These are phyloP conservation scores for Eupithecia vulgata DNA, from an alignment of 2,888 invertebrate species.

Conservation along the genomic window DNA sequence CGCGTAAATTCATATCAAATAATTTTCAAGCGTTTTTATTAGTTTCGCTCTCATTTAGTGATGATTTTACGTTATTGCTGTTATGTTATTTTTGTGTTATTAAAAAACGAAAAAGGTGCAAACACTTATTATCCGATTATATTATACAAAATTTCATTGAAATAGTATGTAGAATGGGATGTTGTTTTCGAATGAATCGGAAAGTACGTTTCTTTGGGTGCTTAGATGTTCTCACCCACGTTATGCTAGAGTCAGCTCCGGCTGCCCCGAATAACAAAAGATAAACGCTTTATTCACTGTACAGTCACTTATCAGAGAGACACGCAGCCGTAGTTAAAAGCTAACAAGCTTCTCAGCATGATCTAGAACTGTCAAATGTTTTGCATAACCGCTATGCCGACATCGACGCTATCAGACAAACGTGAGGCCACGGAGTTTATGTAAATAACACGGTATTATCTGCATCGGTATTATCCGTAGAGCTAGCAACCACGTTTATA, in stretches of 20 bases:
- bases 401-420: constrained; percentile 56
- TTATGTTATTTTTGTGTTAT: too few relatives aligned
- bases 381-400: constrained; percentile 62
- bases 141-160: too few relatives aligned
- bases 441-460: constrained; percentile 71
- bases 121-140: too few relatives aligned
- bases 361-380: constrained; percentile 53
- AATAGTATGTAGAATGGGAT: too few relatives aligned
- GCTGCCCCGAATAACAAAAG: not conserved
- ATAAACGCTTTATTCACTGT: not conserved
- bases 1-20: too few relatives aligned
- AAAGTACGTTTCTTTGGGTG: too few relatives aligned
- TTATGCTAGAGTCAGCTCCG: not conserved
- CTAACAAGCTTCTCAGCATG: constrained; percentile 9
- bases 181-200: too few relatives aligned
- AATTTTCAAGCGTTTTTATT: too few relatives aligned
- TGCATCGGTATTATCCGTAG: constrained; percentile 42
- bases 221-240: too few relatives aligned
- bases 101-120: too few relatives aligned
- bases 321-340: not conserved
- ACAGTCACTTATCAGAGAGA: not conserved
- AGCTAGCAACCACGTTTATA: constrained; percentile 3
- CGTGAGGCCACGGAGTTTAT: constrained; percentile 66
- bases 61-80: too few relatives aligned
- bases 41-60: too few relatives aligned